Percentiles rank a stretch among this genome's conserved stretches.
phyloP scores from a whole-genome alignment of 2,797 vertebrate species.

The Columba guinea region DNA sequence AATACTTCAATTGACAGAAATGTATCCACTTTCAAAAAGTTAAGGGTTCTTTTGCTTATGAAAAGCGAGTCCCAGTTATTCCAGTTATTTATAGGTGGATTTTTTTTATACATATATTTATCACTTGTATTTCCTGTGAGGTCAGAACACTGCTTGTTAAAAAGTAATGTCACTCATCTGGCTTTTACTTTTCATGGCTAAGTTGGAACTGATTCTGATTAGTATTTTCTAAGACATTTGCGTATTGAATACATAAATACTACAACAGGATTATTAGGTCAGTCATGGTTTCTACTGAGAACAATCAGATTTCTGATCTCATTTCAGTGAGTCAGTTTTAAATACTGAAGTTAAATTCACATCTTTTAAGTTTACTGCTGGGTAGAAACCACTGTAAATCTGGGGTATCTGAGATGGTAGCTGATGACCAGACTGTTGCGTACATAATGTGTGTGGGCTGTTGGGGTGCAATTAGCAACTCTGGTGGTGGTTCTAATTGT shows the following conservation, averaged over 20 bases:
- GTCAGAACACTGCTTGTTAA: neutral
- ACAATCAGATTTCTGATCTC: neutral
- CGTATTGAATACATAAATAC: neutral
- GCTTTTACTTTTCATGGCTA: neutral
- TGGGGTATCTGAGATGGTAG: neutral
- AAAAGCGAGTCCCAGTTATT: neutral
- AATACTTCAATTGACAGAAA: neutral
- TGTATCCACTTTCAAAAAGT: neutral
- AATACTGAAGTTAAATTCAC: neutral
- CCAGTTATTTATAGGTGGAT: neutral
- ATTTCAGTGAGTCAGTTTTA: neutral
- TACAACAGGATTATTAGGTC: neutral
- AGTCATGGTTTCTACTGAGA: neutral
- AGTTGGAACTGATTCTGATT: neutral
- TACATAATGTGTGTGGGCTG: neutral
- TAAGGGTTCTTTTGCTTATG: neutral
- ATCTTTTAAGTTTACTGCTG: neutral
- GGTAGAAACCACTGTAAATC: neutral
- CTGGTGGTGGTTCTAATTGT: neutral
- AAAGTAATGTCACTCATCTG: neutral
- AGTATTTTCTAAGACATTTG: neutral
- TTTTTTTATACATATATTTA: neutral
- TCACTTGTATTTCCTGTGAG: neutral
- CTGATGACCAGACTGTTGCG: neutral
- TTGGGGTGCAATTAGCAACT: neutral